phyloP scores from a whole-genome alignment of 2,113 vertebrate species.

The Delphinapterus leucas region DNA sequence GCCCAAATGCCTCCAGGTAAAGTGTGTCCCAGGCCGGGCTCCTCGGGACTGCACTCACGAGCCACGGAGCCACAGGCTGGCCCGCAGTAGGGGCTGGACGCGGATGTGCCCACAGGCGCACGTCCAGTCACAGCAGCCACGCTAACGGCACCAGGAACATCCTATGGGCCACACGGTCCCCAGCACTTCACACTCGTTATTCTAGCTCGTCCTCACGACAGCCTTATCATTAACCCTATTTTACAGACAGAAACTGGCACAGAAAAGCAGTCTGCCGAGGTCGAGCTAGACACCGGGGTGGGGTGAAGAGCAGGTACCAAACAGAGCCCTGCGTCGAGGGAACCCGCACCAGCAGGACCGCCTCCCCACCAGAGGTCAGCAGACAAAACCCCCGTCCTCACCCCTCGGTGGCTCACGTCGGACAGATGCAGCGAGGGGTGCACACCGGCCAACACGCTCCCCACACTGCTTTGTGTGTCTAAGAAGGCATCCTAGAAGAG shows the following conservation, averaged over 20 bases:
- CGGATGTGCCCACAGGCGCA: fast-evolving
- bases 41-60: not conserved
- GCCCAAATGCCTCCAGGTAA: not conserved
- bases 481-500: not conserved
- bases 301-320: fast-evolving
- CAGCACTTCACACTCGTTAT: fast-evolving
- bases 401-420: fast-evolving
- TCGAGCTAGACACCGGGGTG: fast-evolving
- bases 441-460: fast-evolving
- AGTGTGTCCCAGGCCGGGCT: not conserved
- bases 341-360: fast-evolving
- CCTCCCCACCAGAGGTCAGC: not conserved
- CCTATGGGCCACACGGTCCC: fast-evolving
- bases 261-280: not conserved
- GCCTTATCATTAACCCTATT: not conserved
- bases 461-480: fast-evolving
- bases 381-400: not conserved
- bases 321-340: fast-evolving
- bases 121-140: not conserved
- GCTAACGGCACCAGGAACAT: fast-evolving
- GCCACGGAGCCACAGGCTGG: not conserved
- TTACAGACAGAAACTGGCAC: not conserved
- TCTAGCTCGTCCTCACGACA: not conserved
- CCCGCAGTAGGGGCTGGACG: fast-evolving
- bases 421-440: fast-evolving